Conservation (phyloP, 2,113 vertebrate genomes). For the Campylomormyrus numenius region DNA sequence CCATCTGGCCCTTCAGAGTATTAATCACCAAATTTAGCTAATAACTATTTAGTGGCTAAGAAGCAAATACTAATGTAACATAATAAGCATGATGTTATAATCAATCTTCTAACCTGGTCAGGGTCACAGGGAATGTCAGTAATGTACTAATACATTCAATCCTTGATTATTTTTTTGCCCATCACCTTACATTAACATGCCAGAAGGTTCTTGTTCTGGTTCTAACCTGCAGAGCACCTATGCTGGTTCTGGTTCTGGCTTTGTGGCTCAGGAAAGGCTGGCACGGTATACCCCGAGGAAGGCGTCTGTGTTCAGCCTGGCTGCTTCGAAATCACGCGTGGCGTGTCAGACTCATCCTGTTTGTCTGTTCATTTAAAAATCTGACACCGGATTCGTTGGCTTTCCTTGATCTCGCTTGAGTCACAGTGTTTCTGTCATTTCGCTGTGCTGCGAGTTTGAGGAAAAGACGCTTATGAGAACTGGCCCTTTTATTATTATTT, state of each 20-base stretch:
- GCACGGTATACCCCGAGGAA: background rate
- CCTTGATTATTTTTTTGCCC: background rate
- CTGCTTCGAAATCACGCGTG: background rate
- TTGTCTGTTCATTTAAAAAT: background rate
- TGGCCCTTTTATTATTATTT: conserved; percentile 20
- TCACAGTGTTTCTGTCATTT: background rate
- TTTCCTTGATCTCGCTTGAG: background rate
- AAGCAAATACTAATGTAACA: background rate
- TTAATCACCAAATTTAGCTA: too few species aligned
- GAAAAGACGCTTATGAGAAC: conserved; percentile 7
- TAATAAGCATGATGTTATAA: background rate
- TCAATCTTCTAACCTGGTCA: background rate
- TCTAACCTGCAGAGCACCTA: background rate
- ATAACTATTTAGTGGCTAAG: too few species aligned
- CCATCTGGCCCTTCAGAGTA: too few species aligned
- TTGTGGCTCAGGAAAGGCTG: background rate
- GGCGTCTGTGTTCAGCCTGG: background rate
- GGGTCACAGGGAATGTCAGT: background rate
- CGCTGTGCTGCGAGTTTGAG: background rate
- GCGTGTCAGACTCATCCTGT: background rate
- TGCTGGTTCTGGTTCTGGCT: background rate
- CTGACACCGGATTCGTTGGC: background rate
- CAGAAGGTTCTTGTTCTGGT: background rate
- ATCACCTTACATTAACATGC: background rate
- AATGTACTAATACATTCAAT: background rate